These are phyloP conservation scores for Mallotus villosus DNA, from an alignment of 2,797 vertebrate genomes.

Conservation along the genomic window DNA sequence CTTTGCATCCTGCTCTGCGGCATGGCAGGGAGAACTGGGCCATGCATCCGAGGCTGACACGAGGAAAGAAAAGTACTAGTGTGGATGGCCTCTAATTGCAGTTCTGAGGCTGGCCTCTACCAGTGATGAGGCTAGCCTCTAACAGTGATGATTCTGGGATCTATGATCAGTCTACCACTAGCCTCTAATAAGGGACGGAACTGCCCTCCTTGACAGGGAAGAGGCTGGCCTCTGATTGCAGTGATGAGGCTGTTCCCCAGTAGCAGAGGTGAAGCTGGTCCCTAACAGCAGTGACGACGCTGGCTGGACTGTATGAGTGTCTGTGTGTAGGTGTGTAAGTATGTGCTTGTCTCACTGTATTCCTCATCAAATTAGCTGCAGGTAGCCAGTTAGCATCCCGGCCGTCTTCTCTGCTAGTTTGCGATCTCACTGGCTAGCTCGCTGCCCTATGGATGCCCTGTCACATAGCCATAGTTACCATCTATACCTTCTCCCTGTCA, in stretches of 20 bases:
- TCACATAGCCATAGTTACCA: background rate
- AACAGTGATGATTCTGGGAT: too few relatives aligned
- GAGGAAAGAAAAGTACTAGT: background rate
- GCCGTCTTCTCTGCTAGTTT: background rate
- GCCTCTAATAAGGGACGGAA: too few relatives aligned
- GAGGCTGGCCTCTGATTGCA: too few relatives aligned
- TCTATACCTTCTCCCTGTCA: background rate
- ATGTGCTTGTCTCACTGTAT: background rate
- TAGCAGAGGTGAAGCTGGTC: background rate
- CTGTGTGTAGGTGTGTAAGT: conserved; percentile 21
- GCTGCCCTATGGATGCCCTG: too few relatives aligned
- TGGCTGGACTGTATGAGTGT: background rate
- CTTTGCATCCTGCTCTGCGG: conserved; percentile 35
- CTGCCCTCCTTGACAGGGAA: too few relatives aligned
- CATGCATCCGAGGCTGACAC: conserved; percentile 57
- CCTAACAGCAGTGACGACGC: background rate
- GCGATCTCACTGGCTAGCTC: background rate
- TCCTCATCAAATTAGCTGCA: background rate
- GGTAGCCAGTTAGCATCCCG: background rate
- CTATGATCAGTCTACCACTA: too few relatives aligned
- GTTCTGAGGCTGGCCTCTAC: background rate
- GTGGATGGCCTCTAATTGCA: background rate
- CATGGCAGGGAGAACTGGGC: conserved; percentile 65
- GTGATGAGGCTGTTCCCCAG: background rate
- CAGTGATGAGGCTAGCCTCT: background rate